These are phyloP conservation scores for Nemotelus nigrinus DNA, from an alignment of 2,888 invertebrate genomes.

Conservation along the genomic window DNA sequence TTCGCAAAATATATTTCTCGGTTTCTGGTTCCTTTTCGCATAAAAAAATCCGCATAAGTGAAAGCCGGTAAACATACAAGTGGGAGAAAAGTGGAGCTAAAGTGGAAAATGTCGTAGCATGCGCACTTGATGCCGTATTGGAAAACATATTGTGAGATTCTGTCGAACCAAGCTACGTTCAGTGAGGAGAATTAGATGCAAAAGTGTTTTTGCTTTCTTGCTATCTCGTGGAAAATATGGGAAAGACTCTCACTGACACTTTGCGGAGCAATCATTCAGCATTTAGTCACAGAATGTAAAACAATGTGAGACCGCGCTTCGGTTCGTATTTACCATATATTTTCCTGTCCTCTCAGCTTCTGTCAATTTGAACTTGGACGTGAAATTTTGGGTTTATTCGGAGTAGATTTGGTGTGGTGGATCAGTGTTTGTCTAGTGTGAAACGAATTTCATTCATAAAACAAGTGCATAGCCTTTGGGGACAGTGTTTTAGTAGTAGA, in stretches of 20 bases:
- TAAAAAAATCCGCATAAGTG: background rate
- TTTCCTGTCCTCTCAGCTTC: slow-evolving; percentile 23
- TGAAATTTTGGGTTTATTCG: slow-evolving; percentile 22
- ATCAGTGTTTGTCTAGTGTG: slow-evolving; percentile 4
- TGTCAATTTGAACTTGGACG: slow-evolving; percentile 7
- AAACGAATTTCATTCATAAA: slow-evolving; percentile 8
- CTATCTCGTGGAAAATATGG: slow-evolving; percentile 30
- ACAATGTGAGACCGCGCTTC: slow-evolving; percentile 15
- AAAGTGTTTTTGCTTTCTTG: slow-evolving; percentile 25
- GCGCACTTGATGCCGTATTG: background rate
- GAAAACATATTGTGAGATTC: background rate
- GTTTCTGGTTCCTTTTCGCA: background rate
- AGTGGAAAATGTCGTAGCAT: slow-evolving; percentile 16
- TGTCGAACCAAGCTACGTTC: background rate
- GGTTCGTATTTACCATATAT: slow-evolving; percentile 32
- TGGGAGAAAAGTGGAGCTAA: slow-evolving; percentile 29
- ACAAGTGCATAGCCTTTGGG: background rate
- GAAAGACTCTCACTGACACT: slow-evolving; percentile 27
- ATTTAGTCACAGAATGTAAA: slow-evolving; percentile 19
- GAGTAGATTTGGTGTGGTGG: background rate
- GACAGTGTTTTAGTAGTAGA: background rate
- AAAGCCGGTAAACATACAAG: slow-evolving; percentile 38
- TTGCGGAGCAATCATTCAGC: slow-evolving; percentile 25
- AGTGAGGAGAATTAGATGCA: background rate
- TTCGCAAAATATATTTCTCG: background rate